Evolutionary conservation across 2,888 invertebrate genomes (phyloP).

Genomic region (Nasonia oneida): DNA sequence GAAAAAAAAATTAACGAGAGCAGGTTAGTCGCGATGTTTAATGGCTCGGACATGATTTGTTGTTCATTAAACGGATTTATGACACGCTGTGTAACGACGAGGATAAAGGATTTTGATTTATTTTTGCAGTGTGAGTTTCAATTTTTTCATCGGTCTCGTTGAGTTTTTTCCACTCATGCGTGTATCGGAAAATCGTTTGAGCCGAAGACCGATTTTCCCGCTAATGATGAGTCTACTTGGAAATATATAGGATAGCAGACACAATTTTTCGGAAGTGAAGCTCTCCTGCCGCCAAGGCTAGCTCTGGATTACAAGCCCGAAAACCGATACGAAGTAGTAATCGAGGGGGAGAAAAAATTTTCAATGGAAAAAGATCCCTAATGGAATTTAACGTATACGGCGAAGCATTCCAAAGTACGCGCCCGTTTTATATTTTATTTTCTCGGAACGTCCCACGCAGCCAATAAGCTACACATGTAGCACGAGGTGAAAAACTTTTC

Average conservation of each 20-base stretch:
- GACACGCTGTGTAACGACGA: background rate
- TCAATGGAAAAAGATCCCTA: background rate
- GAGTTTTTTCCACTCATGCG: background rate
- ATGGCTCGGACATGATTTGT: conserved; percentile 46
- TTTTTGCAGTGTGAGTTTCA: background rate
- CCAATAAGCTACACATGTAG: no score
- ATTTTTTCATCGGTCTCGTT: background rate
- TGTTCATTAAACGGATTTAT: conserved; percentile 42
- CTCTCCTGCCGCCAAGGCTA: background rate
- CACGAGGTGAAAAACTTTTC: background rate
- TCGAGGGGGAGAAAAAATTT: background rate
- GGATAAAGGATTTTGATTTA: conserved; percentile 4
- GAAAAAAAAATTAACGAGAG: background rate
- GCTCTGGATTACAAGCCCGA: background rate
- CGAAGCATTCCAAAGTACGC: background rate
- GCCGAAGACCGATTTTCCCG: background rate
- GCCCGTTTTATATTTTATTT: background rate
- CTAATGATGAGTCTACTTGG: background rate
- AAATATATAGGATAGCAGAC: conserved; percentile 24
- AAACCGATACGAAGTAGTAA: conserved; percentile 8
- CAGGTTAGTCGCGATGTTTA: conserved; percentile 23
- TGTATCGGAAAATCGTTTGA: background rate
- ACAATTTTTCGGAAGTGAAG: conserved; percentile 1
- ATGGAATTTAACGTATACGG: background rate
- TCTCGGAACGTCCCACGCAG: no score